Evolutionary conservation across 2,888 invertebrate genomes (phyloP).

Genomic region (Physocephala rufipes): DNA sequence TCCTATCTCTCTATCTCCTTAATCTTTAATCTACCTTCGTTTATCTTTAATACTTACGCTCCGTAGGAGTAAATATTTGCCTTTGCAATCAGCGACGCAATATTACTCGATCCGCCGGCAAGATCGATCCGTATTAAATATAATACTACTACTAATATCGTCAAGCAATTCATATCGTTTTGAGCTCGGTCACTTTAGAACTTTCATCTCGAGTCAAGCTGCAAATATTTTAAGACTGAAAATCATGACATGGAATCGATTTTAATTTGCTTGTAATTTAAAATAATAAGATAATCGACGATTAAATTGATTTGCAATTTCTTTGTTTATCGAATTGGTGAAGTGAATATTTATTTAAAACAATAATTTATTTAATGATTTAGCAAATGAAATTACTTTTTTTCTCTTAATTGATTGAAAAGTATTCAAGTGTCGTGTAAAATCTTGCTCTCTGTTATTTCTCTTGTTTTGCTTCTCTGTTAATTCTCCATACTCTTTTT

Average conservation of each 20-base stretch:
- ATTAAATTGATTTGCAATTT: background rate
- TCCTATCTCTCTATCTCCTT: background rate
- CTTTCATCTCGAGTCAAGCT: background rate
- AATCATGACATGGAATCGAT: too few species aligned
- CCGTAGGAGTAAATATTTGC: slow-evolving; percentile 52
- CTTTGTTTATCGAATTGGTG: too few species aligned
- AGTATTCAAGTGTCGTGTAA: background rate
- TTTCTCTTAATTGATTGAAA: background rate
- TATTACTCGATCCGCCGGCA: slow-evolving; percentile 9
- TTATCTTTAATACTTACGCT: slow-evolving; percentile 46
- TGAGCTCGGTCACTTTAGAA: background rate
- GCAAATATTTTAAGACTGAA: background rate
- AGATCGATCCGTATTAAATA: background rate
- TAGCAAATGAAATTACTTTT: background rate
- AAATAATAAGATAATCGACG: background rate
- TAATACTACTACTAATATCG: background rate
- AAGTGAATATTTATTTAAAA: too few species aligned
- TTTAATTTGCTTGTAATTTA: background rate
- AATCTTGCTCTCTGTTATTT: too few species aligned
- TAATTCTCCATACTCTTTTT: too few species aligned
- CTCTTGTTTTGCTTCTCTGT: too few species aligned
- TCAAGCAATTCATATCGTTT: background rate
- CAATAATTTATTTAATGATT: too few species aligned
- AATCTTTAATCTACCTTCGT: background rate
- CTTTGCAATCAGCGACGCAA: slow-evolving; percentile 41